Percentiles rank a stretch among this genome's conserved stretches.
phyloP scores from a whole-genome alignment of 1,140 invertebrate genomes.

The Drosophila persimilis region DNA sequence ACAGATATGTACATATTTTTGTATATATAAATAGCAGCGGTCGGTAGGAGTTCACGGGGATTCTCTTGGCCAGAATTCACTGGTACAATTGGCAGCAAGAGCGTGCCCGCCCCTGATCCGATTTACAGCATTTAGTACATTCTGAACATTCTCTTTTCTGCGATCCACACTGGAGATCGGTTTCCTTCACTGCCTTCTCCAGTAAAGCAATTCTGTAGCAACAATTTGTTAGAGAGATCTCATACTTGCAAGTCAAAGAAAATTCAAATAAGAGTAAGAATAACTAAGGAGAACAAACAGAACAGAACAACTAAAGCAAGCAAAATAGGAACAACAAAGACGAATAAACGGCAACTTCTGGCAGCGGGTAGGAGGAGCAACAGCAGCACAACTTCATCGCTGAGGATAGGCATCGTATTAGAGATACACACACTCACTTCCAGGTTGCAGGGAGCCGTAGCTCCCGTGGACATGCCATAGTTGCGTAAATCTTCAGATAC shows the following conservation, averaged over 20 bases:
- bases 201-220: slow-evolving; percentile 14
- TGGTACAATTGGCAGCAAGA: too few relatives aligned
- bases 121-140: too few relatives aligned
- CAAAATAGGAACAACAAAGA: slow-evolving; percentile 31
- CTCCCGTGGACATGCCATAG: slow-evolving; percentile 20
- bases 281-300: background rate
- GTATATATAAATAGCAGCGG: too few relatives aligned
- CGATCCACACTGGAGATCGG: background rate
- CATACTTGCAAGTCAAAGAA: slow-evolving; percentile 33
- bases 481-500: slow-evolving; percentile 15
- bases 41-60: too few relatives aligned
- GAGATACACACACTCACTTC: slow-evolving; percentile 67
- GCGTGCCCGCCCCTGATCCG: too few relatives aligned
- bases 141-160: background rate
- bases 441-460: slow-evolving; percentile 57
- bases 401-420: background rate
- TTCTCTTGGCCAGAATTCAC: too few relatives aligned
- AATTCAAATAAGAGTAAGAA: slow-evolving; percentile 18
- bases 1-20: too few relatives aligned
- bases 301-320: slow-evolving; percentile 1
- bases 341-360: slow-evolving; percentile 20
- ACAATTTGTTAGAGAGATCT: background rate
- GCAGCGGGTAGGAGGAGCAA: slow-evolving; percentile 14
- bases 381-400: slow-evolving; percentile 4
- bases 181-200: slow-evolving; percentile 11